Evolutionary conservation across 2,113 vertebrate genomes (phyloP), one percentile per base, ranked within the genome.

Genomic region (Elephantulus edwardii): DNA sequence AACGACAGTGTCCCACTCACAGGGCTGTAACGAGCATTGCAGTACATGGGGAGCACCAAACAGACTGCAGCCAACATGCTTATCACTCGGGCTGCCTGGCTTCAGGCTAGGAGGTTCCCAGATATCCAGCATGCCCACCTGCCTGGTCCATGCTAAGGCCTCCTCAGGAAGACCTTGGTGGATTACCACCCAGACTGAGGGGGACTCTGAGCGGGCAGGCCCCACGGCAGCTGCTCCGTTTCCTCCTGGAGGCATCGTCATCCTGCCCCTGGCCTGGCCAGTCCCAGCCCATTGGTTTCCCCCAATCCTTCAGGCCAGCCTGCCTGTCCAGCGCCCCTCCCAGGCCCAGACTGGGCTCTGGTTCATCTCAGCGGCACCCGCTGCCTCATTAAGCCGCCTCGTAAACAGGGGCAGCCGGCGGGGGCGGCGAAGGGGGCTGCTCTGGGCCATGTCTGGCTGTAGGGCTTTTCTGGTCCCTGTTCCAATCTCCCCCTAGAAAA

Each of bases 351-450:
- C 93, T 70, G 88, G 83, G 93, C 95, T 96, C 96, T 96, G 96
- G 91, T 96, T 95, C 95, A 95, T 96, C 94, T 96, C 96, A 96
- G 93, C 91, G 1, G 92, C 96, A 96, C 96, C 95, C 94, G 92
- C 94, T 0, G 95, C 94, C 96, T 96, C 96, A 95, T 96, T 96
- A 96, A 96, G 95, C 88, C 33, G 62, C 94, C 96, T 96, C 95
- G 24, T 96, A 96, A 96, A 96, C 95, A 96, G 95, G 93, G 94
- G 96, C 94, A 96, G 96, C 88, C 76, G 9, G 95, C 35, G 30
- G 88, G 78, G 92, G 88, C 10, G 80, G 83, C 90, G 83, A 44
- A 83, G 83, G 88, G 86, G 87, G 91, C 85, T 7, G 88, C 93
- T 96, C 92, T 96, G 95, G 88, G 92, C 95, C 80, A 91, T 0